Percentiles rank a stretch among this genome's conserved stretches.
Conservation (phyloP, 2,113 vertebrate species). For the Cyphotilapia sp. region DNA sequence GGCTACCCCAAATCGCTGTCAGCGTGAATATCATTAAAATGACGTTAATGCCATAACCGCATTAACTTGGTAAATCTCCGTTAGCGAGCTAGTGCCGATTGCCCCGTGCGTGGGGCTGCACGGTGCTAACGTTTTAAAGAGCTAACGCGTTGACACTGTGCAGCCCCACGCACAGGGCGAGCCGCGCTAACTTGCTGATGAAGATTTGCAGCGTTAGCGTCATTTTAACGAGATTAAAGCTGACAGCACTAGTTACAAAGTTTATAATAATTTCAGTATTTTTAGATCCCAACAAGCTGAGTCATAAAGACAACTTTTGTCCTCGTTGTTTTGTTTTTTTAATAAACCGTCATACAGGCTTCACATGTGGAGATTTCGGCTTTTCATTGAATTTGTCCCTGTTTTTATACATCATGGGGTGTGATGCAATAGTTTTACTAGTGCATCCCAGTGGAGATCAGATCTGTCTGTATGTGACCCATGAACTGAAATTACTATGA, state of each 20-base stretch:
- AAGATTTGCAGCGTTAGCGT: not conserved
- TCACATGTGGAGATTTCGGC: not conserved
- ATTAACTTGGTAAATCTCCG: not conserved
- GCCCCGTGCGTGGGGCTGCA: not conserved
- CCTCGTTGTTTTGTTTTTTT: not conserved
- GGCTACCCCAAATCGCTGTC: not conserved
- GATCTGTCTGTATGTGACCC: not conserved
- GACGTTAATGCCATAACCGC: not conserved
- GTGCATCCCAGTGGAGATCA: not conserved
- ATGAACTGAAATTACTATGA: not conserved
- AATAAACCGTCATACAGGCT: not conserved
- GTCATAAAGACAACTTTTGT: not conserved
- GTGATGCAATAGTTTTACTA: not conserved
- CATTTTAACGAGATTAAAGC: not conserved
- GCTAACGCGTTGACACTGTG: not conserved
- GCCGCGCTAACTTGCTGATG: not conserved
- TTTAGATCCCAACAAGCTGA: not conserved
- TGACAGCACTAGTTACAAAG: not conserved
- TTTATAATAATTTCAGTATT: not conserved
- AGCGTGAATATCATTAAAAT: not conserved
- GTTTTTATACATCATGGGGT: not conserved
- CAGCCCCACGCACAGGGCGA: not conserved
- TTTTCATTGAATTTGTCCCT: not conserved
- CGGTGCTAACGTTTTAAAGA: not conserved
- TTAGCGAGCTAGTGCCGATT: not conserved